Conservation (phyloP, 1,140 invertebrate species). For the Oryzaephilus surinamensis region DNA sequence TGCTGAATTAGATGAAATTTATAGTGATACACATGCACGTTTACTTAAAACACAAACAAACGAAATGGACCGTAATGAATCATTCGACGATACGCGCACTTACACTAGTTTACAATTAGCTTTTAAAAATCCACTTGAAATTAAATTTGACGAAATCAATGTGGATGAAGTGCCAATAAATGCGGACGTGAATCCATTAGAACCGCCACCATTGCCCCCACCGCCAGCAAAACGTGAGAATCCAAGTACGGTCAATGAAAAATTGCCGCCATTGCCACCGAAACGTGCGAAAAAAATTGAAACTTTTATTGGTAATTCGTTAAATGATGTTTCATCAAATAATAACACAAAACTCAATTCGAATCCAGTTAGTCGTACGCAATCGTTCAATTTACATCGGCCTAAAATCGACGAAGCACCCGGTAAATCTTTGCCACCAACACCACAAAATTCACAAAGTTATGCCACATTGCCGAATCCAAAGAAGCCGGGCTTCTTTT, state of each 20-base stretch:
- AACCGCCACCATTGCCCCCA: no score
- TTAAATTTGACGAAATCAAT: conserved; percentile 21
- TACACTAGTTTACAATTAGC: conserved; percentile 76
- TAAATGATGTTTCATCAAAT: conserved; percentile 1
- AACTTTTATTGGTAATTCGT: conserved; percentile 20
- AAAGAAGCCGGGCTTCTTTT: conserved; percentile 52
- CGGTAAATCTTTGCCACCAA: conserved; percentile 38
- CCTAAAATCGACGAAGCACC: conserved; percentile 38
- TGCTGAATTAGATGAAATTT: conserved; percentile 64
- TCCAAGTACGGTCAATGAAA: no score
- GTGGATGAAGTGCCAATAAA: conserved; percentile 36
- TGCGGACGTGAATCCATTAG: conserved; percentile 42
- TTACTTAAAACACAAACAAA: conserved; percentile 14
- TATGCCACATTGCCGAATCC: conserved; percentile 41
- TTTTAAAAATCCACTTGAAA: conserved; percentile 67
- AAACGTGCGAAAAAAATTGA: conserved; percentile 60
- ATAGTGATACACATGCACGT: conserved; percentile 43
- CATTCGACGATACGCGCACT: conserved; percentile 60
- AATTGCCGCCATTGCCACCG: conserved; percentile 66
- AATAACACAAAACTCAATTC: no score
- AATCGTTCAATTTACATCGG: conserved; percentile 26
- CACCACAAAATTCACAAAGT: conserved; percentile 25
- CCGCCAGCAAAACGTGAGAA: no score
- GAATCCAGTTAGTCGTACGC: conserved; percentile 15
- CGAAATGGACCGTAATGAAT: conserved; percentile 40